phyloP scores from a whole-genome alignment of 2,113 vertebrate genomes.

The Echinops telfairi region DNA sequence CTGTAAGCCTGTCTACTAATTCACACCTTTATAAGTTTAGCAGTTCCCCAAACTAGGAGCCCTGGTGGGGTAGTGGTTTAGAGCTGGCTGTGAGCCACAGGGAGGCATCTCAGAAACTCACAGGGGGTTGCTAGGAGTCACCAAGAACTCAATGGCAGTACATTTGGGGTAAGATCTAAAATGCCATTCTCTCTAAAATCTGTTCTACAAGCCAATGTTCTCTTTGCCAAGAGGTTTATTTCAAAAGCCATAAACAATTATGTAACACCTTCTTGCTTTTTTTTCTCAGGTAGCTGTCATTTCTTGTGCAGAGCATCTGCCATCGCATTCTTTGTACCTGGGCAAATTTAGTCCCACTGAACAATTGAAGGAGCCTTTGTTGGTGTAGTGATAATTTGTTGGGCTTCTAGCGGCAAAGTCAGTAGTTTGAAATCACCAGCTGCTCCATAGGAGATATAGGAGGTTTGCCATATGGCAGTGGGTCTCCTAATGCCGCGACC shows the following conservation, averaged over 20 bases:
- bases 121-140: too few relatives aligned
- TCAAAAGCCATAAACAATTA: slow-evolving; percentile 64
- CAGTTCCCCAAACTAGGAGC: not conserved
- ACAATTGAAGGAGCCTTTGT: not conserved
- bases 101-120: too few relatives aligned
- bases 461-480: too few relatives aligned
- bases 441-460: too few relatives aligned
- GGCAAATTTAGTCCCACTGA: slow-evolving; percentile 62
- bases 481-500: too few relatives aligned
- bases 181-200: slow-evolving; percentile 43
- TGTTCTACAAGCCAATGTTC: slow-evolving; percentile 26
- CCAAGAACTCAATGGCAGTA: too few relatives aligned
- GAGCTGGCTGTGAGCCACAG: too few relatives aligned
- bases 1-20: not conserved
- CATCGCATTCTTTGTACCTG: slow-evolving; percentile 60
- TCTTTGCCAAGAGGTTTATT: slow-evolving; percentile 49
- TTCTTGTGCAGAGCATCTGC: slow-evolving; percentile 66
- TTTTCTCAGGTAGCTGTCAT: slow-evolving; percentile 68
- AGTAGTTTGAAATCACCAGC: too few relatives aligned
- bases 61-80: too few relatives aligned
- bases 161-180: slow-evolving; percentile 5
- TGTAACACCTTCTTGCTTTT: slow-evolving; percentile 42
- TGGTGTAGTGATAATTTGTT: too few relatives aligned
- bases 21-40: not conserved
- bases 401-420: too few relatives aligned